A percentile compares a stretch with the other conserved stretches of the same genome.
Conservation (phyloP, 2,113 vertebrate genomes). For the Lota lota region DNA sequence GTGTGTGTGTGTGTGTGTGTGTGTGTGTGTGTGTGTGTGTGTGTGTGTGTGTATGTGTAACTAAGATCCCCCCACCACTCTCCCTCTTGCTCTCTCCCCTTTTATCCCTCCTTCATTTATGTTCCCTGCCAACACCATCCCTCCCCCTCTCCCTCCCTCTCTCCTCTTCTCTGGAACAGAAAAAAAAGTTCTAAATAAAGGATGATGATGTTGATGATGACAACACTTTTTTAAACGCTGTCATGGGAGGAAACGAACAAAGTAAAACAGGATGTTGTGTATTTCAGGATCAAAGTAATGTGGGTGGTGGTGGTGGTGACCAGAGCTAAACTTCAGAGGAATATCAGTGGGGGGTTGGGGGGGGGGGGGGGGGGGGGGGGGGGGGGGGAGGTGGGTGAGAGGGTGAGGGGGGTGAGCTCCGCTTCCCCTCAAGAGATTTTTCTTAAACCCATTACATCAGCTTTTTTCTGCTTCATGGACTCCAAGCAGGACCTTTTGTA, state of each 20-base stretch:
- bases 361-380: constrained; percentile 13
- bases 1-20: constrained; percentile 20
- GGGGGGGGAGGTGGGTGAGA: constrained; percentile 33
- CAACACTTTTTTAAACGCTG: neutral
- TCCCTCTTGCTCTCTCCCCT: constrained; percentile 19
- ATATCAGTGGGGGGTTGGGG: neutral
- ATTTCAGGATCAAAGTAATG: constrained; percentile 21
- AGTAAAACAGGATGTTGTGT: neutral
- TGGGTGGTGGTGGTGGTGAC: constrained; percentile 33
- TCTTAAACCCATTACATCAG: constrained; percentile 79
- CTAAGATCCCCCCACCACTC: constrained; percentile 9
- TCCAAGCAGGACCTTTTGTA: constrained; percentile 66
- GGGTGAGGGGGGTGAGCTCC: constrained; percentile 36
- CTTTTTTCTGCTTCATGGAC: constrained; percentile 70
- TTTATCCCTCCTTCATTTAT: constrained; percentile 38
- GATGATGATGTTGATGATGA: constrained; percentile 46
- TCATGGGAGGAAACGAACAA: neutral
- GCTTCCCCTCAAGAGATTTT: constrained; percentile 72
- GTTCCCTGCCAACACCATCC: constrained; percentile 9
- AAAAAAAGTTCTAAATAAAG: constrained; percentile 52
- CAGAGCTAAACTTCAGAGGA: constrained; percentile 4
- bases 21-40: constrained; percentile 31
- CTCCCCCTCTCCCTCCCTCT: constrained; percentile 39
- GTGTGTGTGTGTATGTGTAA: constrained; percentile 55
- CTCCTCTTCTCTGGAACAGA: neutral